Base-by-base conservation (phyloP, 2,113 vertebrate genomes). In the Leptodactylus fuscus region DNA sequence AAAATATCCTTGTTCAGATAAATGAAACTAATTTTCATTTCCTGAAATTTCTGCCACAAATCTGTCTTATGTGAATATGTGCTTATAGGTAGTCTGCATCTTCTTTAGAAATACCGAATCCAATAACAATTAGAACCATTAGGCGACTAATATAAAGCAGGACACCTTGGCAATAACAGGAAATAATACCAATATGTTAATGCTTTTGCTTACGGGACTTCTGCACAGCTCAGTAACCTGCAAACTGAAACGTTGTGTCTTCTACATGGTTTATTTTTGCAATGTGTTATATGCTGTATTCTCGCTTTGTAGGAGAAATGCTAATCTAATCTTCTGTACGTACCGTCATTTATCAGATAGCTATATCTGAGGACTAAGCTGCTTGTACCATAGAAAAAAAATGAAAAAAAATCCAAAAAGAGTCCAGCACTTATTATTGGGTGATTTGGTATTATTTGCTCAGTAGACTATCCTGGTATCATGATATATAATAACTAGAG, bases 151-250 rank as follows among this genome's bases (percentile, higher is more conserved):
- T 44, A 22, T 48, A 9, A 71, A 22, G 13, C 49, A 24, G 76
- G 84, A 81, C 67, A 81, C 76, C 65, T 81, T 58, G 65, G 77
- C 83, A 80, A 85, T 41, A 79, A 71, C 62, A 85, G 44, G 32
- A n/a, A 18, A 79, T 41, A 48, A 32, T 53, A 48, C 84, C 46
- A 60, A 73, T 60, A 73, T 20, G 5, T 65, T 69, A 81, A 81
- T 10, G 65, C 76, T 81, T 85, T 85, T 81, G 84, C 76, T 71
- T 73, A 49, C 73, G 65, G 83, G 67, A 60, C 41, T 29, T 86
- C 84, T 86, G 84, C 84, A 86, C 77, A 86, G 84, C 84, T 81
- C 84, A 58, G 51, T 73, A 74, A 74, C 53, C 22, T 60, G 41
- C 32, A 9, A 81, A 80, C 46, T 60, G 62, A 79, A 36, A 55